Base-by-base conservation (phyloP, 2,888 invertebrate genomes). In the Pachymerium ferrugineum region DNA sequence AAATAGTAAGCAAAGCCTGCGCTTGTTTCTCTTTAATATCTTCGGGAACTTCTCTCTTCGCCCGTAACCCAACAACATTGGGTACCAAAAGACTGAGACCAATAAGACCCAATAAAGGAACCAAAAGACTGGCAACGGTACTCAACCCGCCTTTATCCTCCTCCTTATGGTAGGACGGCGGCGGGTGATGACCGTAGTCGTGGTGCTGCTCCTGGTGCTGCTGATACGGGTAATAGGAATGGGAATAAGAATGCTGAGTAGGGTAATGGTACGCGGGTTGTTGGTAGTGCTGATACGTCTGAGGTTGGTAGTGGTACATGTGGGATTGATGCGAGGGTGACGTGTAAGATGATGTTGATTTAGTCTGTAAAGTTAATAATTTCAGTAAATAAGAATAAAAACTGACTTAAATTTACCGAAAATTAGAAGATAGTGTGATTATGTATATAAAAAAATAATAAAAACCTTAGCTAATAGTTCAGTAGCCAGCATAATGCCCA, bases 71-170 rank as follows among this genome's bases (percentile, higher is more conserved):
- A 3, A 67, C 67, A 2, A 73, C 73, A 62, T 73, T 73, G 3
- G 73, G 73, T 16, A 73, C 73, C 19, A 73, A 19, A 12, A 73
- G 62, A 73, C 73, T 73, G 2, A 73, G 33, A 5, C 73, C 73
- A 1, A 73, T 67, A 12, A 73, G 67, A 3, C 73, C 73, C 33
- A 73, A 14, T 8, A 73, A 14, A 3, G 73, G 73, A 8, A 73
- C 31, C 8, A 73, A 62, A 4, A 73, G 22, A 67, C 62, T 67
- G 30, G 73, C 62, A 10, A 62, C 73, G 10, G 62, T 73, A 14
- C 29, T 31, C 67, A 73, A 22, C 1, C 47, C 47, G 47, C 16
- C 3, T 10, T 54, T 54, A 16, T 54, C 47, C 19, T 54, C 47
- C 3, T 54, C 19, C 10, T 54, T 54, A 22, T 54, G 47, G 47